Evolutionary conservation across 2,888 invertebrate species (phyloP).

Genomic region (Piscicola geometra): DNA sequence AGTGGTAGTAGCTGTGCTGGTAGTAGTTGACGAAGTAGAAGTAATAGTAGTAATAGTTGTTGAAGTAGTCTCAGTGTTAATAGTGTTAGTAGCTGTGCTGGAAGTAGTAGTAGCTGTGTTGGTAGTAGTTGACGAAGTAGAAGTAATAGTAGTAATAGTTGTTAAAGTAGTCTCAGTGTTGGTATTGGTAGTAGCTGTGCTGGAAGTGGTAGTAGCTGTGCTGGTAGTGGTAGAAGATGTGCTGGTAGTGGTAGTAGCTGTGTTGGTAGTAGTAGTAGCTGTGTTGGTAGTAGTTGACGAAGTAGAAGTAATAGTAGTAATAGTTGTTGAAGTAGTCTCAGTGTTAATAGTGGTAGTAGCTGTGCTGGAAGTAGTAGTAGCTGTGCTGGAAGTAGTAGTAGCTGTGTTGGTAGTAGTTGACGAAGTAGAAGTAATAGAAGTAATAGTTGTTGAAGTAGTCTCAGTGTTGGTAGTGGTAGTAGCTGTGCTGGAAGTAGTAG

Average conservation of each 20-base stretch:
- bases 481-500: not conserved
- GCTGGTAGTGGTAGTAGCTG: slow-evolving; percentile 5
- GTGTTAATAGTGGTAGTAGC: too few relatives aligned
- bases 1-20: too few relatives aligned
- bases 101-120: not conserved
- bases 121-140: not conserved
- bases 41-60: too few relatives aligned
- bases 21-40: too few relatives aligned
- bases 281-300: not conserved
- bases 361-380: too few relatives aligned
- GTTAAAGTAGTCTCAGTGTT: not conserved
- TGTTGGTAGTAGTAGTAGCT: slow-evolving; percentile 8
- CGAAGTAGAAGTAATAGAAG: too few relatives aligned
- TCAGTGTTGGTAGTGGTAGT: slow-evolving; percentile 2
- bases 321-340: not conserved
- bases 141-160: not conserved
- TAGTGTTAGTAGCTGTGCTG: slow-evolving; percentile 1
- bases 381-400: too few relatives aligned
- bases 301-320: slow-evolving; percentile 17
- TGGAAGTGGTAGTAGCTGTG: slow-evolving; percentile 8
- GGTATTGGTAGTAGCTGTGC: not conserved
- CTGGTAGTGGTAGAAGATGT: slow-evolving; percentile 3
- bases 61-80: not conserved
- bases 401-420: too few relatives aligned
- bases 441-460: not conserved